Percentiles rank a stretch among this genome's conserved stretches.
Evolutionary conservation across 2,113 vertebrate species (phyloP).

Genomic region (Hemicordylus capensis): DNA sequence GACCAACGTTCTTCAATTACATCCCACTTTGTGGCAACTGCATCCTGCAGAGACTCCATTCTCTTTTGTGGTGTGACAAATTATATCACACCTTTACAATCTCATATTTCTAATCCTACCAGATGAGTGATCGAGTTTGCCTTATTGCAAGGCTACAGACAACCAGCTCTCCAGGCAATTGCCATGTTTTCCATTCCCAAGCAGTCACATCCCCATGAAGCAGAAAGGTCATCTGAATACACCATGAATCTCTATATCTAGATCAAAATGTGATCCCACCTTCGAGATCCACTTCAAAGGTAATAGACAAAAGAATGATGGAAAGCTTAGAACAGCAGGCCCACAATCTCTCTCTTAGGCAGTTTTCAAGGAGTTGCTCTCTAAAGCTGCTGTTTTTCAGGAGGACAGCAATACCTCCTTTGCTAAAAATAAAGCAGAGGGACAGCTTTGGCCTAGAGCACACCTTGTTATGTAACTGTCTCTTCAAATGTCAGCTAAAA

Average conservation of each 20-base stretch:
- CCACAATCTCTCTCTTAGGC: neutral
- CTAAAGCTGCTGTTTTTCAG: neutral
- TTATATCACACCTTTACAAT: no score
- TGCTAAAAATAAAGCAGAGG: neutral
- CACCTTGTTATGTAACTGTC: constrained; percentile 13
- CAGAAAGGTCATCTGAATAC: no score
- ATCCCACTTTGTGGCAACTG: no score
- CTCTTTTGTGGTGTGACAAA: no score
- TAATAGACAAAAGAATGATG: neutral
- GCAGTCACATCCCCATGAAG: no score
- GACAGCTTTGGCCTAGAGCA: constrained; percentile 10
- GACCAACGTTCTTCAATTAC: no score
- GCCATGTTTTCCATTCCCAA: neutral
- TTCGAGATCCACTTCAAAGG: neutral
- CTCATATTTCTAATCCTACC: no score
- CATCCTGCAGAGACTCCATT: no score
- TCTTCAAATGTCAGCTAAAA: constrained; percentile 10
- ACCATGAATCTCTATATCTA: neutral
- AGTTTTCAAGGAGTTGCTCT: neutral
- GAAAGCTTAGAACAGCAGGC: neutral
- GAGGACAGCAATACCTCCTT: neutral
- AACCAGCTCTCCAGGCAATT: neutral
- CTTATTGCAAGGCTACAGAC: neutral
- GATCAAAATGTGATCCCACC: neutral
- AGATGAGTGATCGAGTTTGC: neutral